A percentile compares a stretch with the other conserved stretches of the same genome.
Evolutionary conservation across 2,113 vertebrate species (phyloP).

Genomic region (Phyllopteryx taeniolatus): DNA sequence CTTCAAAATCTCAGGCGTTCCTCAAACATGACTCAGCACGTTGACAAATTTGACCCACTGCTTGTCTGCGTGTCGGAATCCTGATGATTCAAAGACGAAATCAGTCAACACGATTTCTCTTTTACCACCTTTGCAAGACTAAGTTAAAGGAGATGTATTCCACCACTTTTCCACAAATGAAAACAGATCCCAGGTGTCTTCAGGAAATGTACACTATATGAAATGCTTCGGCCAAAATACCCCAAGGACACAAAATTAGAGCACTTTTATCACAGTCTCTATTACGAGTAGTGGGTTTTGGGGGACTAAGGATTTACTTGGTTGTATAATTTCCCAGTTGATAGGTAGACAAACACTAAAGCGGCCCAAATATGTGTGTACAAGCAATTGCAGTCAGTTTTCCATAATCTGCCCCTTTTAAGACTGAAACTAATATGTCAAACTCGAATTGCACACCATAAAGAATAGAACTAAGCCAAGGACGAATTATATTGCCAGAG

Average conservation of each 20-base stretch:
- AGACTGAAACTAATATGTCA: not conserved
- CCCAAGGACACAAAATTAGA: no score
- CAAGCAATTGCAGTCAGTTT: not conserved
- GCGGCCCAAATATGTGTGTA: not conserved
- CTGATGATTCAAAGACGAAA: slow-evolving; percentile 16
- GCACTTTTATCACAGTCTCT: not conserved
- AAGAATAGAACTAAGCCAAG: not conserved
- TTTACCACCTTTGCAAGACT: slow-evolving; percentile 39
- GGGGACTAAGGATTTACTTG: slow-evolving; percentile 31
- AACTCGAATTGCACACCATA: not conserved
- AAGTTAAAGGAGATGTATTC: slow-evolving; percentile 24
- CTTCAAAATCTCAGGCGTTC: not conserved
- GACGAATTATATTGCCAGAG: not conserved
- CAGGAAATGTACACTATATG: slow-evolving; percentile 2
- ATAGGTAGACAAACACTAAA: no score
- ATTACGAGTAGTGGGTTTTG: not conserved
- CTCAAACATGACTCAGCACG: slow-evolving; percentile 21
- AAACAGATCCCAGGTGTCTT: not conserved
- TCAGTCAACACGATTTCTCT: slow-evolving; percentile 31
- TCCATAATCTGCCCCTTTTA: not conserved
- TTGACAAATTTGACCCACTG: slow-evolving; percentile 49
- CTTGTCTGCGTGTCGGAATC: slow-evolving; percentile 33
- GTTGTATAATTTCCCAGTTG: no score
- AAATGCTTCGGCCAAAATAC: no score
- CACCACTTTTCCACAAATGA: not conserved